A percentile compares a stretch with the other conserved stretches of the same genome.
Evolutionary conservation across 2,113 vertebrate species (phyloP).

Genomic region (Dipodomys spectabilis): DNA sequence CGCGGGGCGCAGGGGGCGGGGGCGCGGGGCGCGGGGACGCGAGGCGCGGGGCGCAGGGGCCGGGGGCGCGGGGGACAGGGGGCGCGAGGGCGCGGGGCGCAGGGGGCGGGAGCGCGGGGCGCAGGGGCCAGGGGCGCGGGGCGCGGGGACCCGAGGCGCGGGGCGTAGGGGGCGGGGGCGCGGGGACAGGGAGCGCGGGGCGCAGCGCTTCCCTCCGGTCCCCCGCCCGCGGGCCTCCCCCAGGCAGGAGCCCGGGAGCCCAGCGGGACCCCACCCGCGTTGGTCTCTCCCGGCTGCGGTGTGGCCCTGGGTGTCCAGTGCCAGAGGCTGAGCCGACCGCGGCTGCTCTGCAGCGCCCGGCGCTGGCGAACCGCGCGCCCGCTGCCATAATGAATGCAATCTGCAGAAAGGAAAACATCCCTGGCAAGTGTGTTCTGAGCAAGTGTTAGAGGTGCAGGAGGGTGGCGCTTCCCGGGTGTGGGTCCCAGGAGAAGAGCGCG

Average conservation of each 20-base stretch:
- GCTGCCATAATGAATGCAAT: conserved; percentile 84
- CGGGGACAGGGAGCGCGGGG: fast-evolving
- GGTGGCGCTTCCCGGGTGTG: too few relatives aligned
- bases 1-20: too few relatives aligned
- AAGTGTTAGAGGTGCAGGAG: conserved; percentile 75
- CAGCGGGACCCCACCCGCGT: too few relatives aligned
- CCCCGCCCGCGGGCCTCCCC: too few relatives aligned
- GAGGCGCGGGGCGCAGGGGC: too few relatives aligned
- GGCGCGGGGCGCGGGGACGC: too few relatives aligned
- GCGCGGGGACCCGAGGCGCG: fast-evolving
- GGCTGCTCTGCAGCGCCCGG: conserved; percentile 79
- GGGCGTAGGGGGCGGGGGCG: fast-evolving
- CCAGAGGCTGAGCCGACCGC: conserved; percentile 78
- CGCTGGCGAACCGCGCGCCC: conserved; percentile 69
- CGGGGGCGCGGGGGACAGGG: too few relatives aligned
- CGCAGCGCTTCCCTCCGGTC: too few relatives aligned
- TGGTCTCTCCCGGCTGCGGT: neutral
- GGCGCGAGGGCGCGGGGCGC: too few relatives aligned
- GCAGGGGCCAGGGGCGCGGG: fast-evolving
- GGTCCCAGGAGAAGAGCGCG: neutral
- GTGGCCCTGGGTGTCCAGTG: conserved; percentile 19
- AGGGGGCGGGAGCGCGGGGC: neutral
- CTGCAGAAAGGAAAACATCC: conserved; percentile 85
- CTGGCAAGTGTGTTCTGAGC: conserved; percentile 85
- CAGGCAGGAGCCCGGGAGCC: too few relatives aligned